Evolutionary conservation across 2,113 vertebrate genomes (phyloP).

Genomic region (Myrmophylax atrothorax): DNA sequence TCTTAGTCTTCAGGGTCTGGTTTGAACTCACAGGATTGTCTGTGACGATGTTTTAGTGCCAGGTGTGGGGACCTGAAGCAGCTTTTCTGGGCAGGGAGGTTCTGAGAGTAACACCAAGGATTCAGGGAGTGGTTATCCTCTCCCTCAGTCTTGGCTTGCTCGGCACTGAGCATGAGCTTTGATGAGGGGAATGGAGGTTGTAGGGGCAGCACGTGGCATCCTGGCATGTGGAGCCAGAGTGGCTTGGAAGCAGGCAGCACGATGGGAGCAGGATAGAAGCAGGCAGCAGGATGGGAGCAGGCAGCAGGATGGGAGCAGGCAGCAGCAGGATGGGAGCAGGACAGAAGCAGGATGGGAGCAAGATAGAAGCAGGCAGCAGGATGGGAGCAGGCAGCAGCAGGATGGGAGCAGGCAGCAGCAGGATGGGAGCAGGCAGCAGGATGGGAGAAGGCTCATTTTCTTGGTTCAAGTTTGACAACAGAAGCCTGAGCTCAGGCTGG

Average conservation of each 20-base stretch:
- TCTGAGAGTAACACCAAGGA: not conserved
- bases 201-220: not conserved
- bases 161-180: accelerated
- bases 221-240: accelerated
- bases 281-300: not conserved
- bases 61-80: not conserved
- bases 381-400: not conserved
- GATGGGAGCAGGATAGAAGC: not conserved
- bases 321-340: not conserved
- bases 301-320: not conserved
- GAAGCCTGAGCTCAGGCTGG: not conserved
- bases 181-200: accelerated
- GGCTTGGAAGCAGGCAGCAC: not conserved
- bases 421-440: not conserved
- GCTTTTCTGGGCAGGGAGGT: not conserved
- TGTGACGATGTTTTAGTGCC: not conserved
- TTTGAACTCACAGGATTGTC: accelerated
- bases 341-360: not conserved
- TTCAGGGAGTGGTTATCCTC: not conserved
- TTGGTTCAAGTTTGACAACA: not conserved
- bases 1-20: not conserved
- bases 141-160: not conserved
- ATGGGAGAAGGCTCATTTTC: not conserved
- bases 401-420: not conserved
- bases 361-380: not conserved